Evolutionary conservation across 1,140 invertebrate genomes (phyloP).

Genomic region (Rhopalosiphum maidis): DNA sequence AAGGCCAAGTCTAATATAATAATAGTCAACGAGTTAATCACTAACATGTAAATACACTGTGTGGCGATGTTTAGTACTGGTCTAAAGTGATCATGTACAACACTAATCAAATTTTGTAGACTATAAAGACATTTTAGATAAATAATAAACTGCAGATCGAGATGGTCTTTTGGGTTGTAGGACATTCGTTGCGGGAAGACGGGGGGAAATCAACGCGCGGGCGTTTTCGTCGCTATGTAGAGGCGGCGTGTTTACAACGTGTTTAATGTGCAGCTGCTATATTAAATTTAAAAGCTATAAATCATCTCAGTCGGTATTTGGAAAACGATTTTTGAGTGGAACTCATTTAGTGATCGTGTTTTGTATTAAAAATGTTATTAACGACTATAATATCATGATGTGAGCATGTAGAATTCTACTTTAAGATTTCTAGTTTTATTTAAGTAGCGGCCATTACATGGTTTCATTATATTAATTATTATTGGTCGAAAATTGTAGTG

Average conservation of each 20-base stretch:
- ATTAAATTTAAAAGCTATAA: conserved; percentile 34
- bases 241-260: neutral
- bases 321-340: conserved; percentile 14
- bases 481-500: neutral
- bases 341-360: neutral
- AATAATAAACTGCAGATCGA: neutral
- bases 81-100: neutral
- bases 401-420: neutral
- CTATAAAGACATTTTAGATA: neutral
- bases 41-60: neutral
- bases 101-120: neutral
- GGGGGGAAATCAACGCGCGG: neutral
- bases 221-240: neutral
- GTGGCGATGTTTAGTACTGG: neutral
- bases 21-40: neutral
- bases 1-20: neutral
- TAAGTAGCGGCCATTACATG: neutral
- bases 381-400: conserved; percentile 15
- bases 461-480: neutral
- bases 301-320: neutral
- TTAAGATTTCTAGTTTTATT: neutral
- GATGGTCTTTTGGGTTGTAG: neutral
- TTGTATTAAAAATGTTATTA: neutral
- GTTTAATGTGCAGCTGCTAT: neutral
- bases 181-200: neutral